Conservation (phyloP, 2,797 vertebrate genomes). For the Microcaecilia unicolor region DNA sequence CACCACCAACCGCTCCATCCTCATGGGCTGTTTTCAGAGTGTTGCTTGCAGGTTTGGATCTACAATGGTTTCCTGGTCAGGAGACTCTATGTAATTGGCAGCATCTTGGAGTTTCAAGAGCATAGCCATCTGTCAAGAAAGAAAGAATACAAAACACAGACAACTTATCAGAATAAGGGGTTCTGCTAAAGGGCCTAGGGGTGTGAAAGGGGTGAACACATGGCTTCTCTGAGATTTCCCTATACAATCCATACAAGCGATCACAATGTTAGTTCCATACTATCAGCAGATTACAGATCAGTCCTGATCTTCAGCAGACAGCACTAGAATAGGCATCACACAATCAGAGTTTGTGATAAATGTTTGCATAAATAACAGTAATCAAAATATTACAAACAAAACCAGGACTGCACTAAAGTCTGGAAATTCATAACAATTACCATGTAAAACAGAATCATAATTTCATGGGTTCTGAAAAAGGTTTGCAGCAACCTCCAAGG, state of each 20-base stretch:
- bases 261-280: too few relatives aligned
- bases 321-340: too few relatives aligned
- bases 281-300: too few relatives aligned
- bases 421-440: too few relatives aligned
- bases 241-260: not conserved
- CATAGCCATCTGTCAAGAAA: slow-evolving; percentile 82
- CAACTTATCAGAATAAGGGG: not conserved
- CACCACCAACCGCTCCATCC: slow-evolving; percentile 19
- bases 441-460: too few relatives aligned
- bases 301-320: too few relatives aligned
- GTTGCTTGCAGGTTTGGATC: slow-evolving; percentile 57
- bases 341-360: too few relatives aligned
- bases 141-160: not conserved
- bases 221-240: not conserved
- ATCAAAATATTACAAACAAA: too few relatives aligned
- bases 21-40: slow-evolving; percentile 34
- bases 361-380: too few relatives aligned
- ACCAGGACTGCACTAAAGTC: too few relatives aligned
- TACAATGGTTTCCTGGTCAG: slow-evolving; percentile 82
- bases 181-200: not conserved
- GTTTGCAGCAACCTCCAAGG: too few relatives aligned
- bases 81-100: slow-evolving; percentile 93
- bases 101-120: slow-evolving; percentile 96
- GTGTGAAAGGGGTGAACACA: not conserved
- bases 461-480: too few relatives aligned